These are phyloP conservation scores for Ormyrus rosae DNA, from an alignment of 2,888 invertebrate genomes.

Conservation along the genomic window DNA sequence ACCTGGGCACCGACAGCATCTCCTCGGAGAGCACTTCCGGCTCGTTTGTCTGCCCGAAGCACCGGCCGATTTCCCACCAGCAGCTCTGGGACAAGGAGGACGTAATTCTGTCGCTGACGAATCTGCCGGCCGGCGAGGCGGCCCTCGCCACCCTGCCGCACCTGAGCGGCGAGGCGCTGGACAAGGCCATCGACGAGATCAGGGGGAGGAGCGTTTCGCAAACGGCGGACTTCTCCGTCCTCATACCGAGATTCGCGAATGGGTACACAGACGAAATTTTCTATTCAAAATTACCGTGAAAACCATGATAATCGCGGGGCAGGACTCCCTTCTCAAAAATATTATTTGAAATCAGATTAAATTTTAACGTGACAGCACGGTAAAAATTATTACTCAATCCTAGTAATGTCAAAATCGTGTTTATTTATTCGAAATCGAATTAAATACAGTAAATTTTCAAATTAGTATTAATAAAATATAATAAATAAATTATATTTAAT, in stretches of 20 bases:
- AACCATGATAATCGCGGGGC: too few species aligned
- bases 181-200: slow-evolving; percentile 62
- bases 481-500: too few species aligned
- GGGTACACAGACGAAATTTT: slow-evolving; percentile 50
- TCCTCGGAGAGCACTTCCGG: slow-evolving; percentile 68
- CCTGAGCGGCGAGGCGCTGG: slow-evolving; percentile 62
- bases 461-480: too few species aligned
- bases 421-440: too few species aligned
- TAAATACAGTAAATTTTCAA: too few species aligned
- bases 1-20: slow-evolving; percentile 65
- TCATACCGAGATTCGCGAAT: slow-evolving; percentile 55
- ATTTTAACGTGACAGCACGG: too few species aligned
- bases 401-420: too few species aligned
- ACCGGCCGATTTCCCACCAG: slow-evolving; percentile 62
- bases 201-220: slow-evolving; percentile 55
- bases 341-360: too few species aligned
- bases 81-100: slow-evolving; percentile 69
- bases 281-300: too few species aligned
- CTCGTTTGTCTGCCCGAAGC: slow-evolving; percentile 51
- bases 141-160: slow-evolving; percentile 65
- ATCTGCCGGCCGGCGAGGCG: slow-evolving; percentile 69
- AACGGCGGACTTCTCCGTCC: slow-evolving; percentile 56
- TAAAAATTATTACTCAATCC: too few species aligned
- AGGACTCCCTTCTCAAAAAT: too few species aligned
- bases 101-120: slow-evolving; percentile 64